These are phyloP conservation scores for Notiomystis cincta DNA, from an alignment of 2,113 vertebrate genomes.

Conservation along the genomic window DNA sequence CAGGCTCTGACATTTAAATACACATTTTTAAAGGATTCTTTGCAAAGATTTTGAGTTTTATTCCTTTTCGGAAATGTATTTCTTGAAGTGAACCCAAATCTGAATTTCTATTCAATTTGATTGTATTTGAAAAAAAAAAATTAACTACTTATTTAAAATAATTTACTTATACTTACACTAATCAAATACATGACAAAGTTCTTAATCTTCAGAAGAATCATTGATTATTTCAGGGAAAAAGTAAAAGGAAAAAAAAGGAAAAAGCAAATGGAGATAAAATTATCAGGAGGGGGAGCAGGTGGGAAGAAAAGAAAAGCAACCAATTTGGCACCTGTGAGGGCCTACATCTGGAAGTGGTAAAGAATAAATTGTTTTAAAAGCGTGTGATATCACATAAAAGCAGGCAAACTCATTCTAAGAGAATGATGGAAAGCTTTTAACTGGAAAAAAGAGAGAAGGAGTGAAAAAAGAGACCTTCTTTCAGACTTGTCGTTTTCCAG, in stretches of 20 bases:
- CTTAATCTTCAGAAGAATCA: background rate
- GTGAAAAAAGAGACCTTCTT: background rate
- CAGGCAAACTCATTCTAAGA: conserved; percentile 4
- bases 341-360: background rate
- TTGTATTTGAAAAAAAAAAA: background rate
- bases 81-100: background rate
- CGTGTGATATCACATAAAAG: conserved; percentile 1
- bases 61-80: background rate
- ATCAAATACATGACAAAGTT: background rate
- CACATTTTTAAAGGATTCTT: background rate
- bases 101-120: background rate
- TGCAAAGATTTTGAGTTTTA: background rate
- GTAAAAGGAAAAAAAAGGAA: background rate
- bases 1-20: background rate
- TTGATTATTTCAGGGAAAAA: background rate
- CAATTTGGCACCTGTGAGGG: background rate
- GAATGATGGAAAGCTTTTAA: conserved; percentile 23
- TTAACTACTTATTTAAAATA: background rate
- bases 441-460: background rate
- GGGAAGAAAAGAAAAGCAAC: background rate
- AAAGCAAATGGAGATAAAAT: background rate
- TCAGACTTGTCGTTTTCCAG: background rate
- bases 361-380: conserved; percentile 39
- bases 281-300: background rate
- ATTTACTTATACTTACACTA: background rate